Evolutionary conservation across 2,113 vertebrate genomes (phyloP).

Genomic region (Nerophis lumbriciformis): DNA sequence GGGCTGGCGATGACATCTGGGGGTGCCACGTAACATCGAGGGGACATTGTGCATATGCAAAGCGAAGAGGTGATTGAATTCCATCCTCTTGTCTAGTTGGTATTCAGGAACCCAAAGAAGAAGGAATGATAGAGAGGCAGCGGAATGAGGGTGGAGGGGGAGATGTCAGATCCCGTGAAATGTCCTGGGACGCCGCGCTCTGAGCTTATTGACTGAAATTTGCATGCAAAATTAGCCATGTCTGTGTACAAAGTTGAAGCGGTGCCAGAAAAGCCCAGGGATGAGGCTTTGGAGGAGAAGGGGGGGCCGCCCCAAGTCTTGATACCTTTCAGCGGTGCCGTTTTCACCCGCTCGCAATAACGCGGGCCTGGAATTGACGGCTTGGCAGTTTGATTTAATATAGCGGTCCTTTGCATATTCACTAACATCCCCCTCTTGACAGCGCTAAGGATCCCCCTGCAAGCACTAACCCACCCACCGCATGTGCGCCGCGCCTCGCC

Average conservation of each 20-base stretch:
- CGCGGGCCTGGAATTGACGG: slow-evolving; percentile 91
- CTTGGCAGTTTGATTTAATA: slow-evolving; percentile 99
- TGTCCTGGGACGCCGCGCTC: slow-evolving; percentile 98
- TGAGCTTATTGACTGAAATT: slow-evolving; percentile 99
- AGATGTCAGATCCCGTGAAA: slow-evolving; percentile 97
- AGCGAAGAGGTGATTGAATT: slow-evolving; percentile 98
- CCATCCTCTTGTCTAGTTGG: slow-evolving; percentile 92
- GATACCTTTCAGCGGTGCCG: slow-evolving; percentile 96
- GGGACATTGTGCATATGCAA: slow-evolving; percentile 94
- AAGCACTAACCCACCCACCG: slow-evolving; percentile 50
- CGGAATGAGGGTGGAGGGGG: slow-evolving; percentile 55
- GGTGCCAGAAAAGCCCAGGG: slow-evolving; percentile 91
- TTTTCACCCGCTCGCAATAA: slow-evolving; percentile 90
- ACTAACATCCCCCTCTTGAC: slow-evolving; percentile 63
- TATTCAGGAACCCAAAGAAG: slow-evolving; percentile 81
- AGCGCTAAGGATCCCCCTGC: slow-evolving; percentile 88
- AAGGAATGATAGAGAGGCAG: slow-evolving; percentile 77
- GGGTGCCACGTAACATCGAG: slow-evolving; percentile 69
- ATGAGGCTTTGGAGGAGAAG: slow-evolving; percentile 60
- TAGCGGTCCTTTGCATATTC: slow-evolving; percentile 98
- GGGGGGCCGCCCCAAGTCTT: slow-evolving; percentile 36
- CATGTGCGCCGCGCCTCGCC: slow-evolving; percentile 34
- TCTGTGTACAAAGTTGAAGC: slow-evolving; percentile 91
- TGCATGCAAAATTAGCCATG: slow-evolving; percentile 99
- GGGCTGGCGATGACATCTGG: slow-evolving; percentile 33